Evolutionary conservation across 2,888 invertebrate genomes (phyloP).

Genomic region (Arrhopalites spinosus): DNA sequence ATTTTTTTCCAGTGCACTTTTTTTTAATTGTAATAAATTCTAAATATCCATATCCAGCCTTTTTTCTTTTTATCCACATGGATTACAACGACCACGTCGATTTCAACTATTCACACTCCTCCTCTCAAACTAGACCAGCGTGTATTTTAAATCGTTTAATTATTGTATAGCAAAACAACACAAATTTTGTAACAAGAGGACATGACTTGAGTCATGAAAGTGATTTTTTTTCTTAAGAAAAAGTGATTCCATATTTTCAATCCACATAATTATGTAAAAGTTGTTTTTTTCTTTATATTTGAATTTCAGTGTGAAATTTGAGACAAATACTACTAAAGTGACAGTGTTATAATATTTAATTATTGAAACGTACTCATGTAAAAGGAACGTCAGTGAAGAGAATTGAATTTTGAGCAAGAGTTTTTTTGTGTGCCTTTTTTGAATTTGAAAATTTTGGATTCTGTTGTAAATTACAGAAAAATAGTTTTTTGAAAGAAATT

Average conservation of each 20-base stretch:
- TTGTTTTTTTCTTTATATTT: slow-evolving; percentile 9
- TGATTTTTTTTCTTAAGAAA: too few relatives aligned
- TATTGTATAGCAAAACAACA: background rate
- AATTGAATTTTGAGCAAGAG: background rate
- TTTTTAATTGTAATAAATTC: background rate
- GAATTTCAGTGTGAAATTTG: too few relatives aligned
- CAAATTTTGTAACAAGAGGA: background rate
- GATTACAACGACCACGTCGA: slow-evolving; percentile 3
- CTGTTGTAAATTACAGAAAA: too few relatives aligned
- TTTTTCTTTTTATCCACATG: background rate
- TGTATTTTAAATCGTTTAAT: background rate
- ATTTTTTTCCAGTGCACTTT: background rate
- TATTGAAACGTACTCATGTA: background rate
- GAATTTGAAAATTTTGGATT: too few relatives aligned
- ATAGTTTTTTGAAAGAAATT: too few relatives aligned
- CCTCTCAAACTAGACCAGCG: background rate
- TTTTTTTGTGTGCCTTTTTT: background rate
- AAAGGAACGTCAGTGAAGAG: background rate
- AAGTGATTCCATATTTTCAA: too few relatives aligned
- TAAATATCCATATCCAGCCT: background rate
- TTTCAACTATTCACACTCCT: background rate
- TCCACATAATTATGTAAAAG: too few relatives aligned
- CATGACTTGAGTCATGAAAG: too few relatives aligned
- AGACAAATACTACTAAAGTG: too few relatives aligned
- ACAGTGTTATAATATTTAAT: too few relatives aligned